Evolutionary conservation across 2,113 vertebrate species (phyloP), one percentile per base, ranked within the genome.

Genomic region (Muntiacus reevesi): DNA sequence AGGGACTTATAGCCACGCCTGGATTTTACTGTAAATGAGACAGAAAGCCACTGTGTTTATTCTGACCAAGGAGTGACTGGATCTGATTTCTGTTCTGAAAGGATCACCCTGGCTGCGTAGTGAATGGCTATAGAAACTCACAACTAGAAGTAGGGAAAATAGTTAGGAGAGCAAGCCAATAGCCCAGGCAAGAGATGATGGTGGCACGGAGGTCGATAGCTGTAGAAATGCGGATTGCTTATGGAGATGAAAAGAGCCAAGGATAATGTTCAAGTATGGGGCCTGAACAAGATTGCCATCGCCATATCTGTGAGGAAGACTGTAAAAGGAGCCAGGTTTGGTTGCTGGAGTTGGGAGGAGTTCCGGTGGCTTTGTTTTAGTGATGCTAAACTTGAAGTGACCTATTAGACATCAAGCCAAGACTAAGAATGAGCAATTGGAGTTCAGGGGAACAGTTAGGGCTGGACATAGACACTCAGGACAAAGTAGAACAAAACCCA

Each of bases 1-100:
- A 52, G 28, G 45, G 21, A 3, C 33, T 62, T 1, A 40, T 0
- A 4, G 59, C 15, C 52, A 17, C 1, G n/a, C 21, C 45, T 57
- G 54, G 19, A 64, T 43, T 88, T 54, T 47, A 23, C 64, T 52
- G 27, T 54, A 47, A 52, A 14, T 13, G 19, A 62, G 28, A 33
- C 21, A 87, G 50, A 92, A 86, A 89, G 17, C 11, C 74, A 36
- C 28, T 17, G 11, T 30, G 12, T 7, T 33, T 36, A 43, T 52
- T 87, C 88, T 25, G 36, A 87, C 52, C 36, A 36, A 40, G 15
- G 7, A 54, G 0, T 12, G 52, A 76, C n/a, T 2, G 85, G 57
- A 47, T 59, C 27, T 67, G 83, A 40, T 30, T 85, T 89, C 84
- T 55, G 17, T 28, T 55, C 30, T 40, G 33, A 62, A 92, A 94